A percentile compares a stretch with the other conserved stretches of the same genome.
These are phyloP conservation scores for Oncorhynchus kisutch DNA, from an alignment of 2,113 vertebrate species.

Conservation along the genomic window DNA sequence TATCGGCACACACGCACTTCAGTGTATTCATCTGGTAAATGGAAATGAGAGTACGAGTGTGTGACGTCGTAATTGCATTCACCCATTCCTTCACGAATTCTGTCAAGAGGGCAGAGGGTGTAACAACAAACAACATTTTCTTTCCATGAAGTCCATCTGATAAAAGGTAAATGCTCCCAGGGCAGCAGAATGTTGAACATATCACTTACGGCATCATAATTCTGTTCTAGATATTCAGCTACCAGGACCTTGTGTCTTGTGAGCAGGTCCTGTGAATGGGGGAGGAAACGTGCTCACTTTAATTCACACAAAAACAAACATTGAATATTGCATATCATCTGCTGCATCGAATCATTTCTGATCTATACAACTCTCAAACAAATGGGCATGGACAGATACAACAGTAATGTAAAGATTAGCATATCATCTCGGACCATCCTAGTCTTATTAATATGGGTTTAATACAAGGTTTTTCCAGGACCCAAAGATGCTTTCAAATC, in stretches of 20 bases:
- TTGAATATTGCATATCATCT: neutral
- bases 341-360: neutral
- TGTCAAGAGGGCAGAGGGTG: neutral
- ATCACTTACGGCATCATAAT: conserved; percentile 89
- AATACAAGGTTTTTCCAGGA: too few species aligned
- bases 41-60: neutral
- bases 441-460: too few species aligned
- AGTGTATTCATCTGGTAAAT: neutral
- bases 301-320: neutral
- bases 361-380: too few species aligned
- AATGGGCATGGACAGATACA: too few species aligned
- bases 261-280: conserved; percentile 84
- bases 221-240: conserved; percentile 90
- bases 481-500: too few species aligned
- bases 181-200: conserved; percentile 8
- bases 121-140: neutral
- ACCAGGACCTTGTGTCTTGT: conserved; percentile 94
- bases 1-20: neutral
- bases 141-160: neutral
- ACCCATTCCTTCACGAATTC: neutral
- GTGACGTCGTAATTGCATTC: neutral
- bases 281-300: neutral
- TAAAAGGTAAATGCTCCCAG: neutral
- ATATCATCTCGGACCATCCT: too few species aligned
- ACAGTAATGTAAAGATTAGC: too few species aligned